Conservation (phyloP, 2,113 vertebrate genomes). For the Gallinago undulata region DNA sequence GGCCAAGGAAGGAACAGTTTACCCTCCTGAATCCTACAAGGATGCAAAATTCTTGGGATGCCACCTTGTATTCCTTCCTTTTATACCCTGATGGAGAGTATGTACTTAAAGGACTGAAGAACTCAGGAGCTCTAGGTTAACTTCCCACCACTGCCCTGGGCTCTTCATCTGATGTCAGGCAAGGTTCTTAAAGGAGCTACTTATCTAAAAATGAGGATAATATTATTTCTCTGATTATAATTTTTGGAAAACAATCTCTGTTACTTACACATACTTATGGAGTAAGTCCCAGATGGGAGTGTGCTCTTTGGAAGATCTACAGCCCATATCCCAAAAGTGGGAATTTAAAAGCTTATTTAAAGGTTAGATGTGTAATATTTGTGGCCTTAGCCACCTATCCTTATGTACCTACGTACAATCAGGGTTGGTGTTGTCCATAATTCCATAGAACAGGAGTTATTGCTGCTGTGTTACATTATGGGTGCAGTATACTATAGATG, state of each 20-base stretch:
- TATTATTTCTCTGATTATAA: not conserved
- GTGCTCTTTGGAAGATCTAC: not conserved
- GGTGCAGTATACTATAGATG: not conserved
- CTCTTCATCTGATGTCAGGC: not conserved
- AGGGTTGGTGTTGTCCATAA: not conserved
- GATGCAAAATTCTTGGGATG: not conserved
- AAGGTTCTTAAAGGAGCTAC: not conserved
- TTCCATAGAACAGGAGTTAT: not conserved
- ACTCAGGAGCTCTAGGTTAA: not conserved
- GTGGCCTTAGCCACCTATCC: not conserved
- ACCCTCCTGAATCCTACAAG: not conserved
- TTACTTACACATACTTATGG: not conserved
- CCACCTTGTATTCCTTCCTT: not conserved
- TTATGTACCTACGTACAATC: not conserved
- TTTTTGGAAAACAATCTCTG: not conserved
- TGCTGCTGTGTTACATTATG: not conserved
- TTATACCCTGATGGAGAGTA: not conserved
- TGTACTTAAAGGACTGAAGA: not conserved
- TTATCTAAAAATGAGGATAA: not conserved
- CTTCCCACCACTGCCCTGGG: not conserved
- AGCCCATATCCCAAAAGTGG: not conserved
- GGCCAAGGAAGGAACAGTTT: not conserved
- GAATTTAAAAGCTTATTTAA: not conserved
- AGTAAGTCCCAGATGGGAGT: not conserved
- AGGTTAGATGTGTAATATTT: not conserved